A percentile compares a stretch with the other conserved stretches of the same genome.
phyloP scores from a whole-genome alignment of 1,140 invertebrate species.

The Steinernema feltiae region DNA sequence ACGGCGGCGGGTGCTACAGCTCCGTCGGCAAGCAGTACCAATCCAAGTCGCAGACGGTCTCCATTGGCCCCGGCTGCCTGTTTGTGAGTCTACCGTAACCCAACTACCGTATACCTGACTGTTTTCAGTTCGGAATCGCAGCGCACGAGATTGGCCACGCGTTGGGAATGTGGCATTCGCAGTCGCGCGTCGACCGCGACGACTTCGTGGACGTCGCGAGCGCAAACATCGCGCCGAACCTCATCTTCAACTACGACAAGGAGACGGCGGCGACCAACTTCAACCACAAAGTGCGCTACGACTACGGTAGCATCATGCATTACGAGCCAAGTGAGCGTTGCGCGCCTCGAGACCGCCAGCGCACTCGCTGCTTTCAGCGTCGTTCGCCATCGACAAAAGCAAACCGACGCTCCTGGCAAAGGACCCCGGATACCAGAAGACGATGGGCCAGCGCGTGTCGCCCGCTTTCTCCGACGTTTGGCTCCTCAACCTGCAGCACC shows the following conservation, averaged over 20 bases:
- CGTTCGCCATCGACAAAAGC: background rate
- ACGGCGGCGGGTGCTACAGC: constrained; percentile 7
- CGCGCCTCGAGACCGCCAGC: no score
- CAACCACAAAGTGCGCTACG: constrained; percentile 32
- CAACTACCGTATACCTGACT: background rate
- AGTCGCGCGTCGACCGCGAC: constrained; percentile 31
- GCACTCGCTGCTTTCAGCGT: background rate
- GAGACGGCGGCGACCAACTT: constrained; percentile 27
- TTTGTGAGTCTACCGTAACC: background rate
- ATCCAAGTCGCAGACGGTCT: background rate
- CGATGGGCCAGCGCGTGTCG: constrained; percentile 29
- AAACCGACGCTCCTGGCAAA: constrained; percentile 28
- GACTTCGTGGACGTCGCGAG: constrained; percentile 20
- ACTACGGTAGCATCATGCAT: constrained; percentile 38
- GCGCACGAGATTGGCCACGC: constrained; percentile 33
- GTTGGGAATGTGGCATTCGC: constrained; percentile 32
- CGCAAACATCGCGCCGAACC: constrained; percentile 22
- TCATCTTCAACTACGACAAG: constrained; percentile 20
- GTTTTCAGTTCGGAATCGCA: background rate
- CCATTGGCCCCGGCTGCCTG: background rate
- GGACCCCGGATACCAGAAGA: constrained; percentile 32
- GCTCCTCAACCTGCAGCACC: constrained; percentile 33
- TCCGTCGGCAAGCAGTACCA: background rate
- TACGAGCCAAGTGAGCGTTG: constrained; percentile 23
- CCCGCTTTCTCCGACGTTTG: constrained; percentile 33